Evolutionary conservation across 2,113 vertebrate genomes (phyloP), one percentile per base, ranked within the genome.

Genomic region (Paedocypris sp.): DNA sequence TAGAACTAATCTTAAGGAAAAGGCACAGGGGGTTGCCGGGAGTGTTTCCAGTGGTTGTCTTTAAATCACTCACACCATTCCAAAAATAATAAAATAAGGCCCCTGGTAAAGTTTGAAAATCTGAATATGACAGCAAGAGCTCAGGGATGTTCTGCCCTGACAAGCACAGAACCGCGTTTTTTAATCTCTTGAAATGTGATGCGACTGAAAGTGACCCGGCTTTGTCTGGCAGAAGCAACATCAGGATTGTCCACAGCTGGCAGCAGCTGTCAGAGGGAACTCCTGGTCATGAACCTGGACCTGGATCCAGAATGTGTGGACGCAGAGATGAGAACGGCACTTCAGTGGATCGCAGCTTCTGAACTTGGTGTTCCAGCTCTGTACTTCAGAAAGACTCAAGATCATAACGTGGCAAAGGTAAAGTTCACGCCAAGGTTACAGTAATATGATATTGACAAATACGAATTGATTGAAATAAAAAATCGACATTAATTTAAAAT

Each of bases 311-410:
- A 89, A 13, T 77, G 86, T 35, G 83, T 87, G 0, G 85, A 97
- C 0, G 73, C 71, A 0, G 94, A 98, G 72, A 80, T 98, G 19
- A 80, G 89, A 62, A 82, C 88, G 36, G 88, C 87, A 2, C 82
- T 98, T 64, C 94, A 97, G 66, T 98, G 93, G 94, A 93, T 98
- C 6, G 94, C 94, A 0, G 94, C 93, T 29, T 97, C 94, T 0
- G 94, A 98, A 60, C 87, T 98, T 4, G 92, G 94, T 7, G 85
- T 97, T 20, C 84, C 91, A 11, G 83, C 81, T 2, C 86, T 98
- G 62, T 91, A 90, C 77, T 97, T 94, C 77, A 89, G 86, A 75
- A 93, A 88, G 79, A 90, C 89, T 78, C 89, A 90, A 76, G 89
- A 93, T 74, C 87, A 80, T 67, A 85, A 80, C 70, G 73, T 84